Base-by-base conservation (phyloP, 35 echinoderm and acorn worm genomes). In the Acanthaster planci region DNA sequence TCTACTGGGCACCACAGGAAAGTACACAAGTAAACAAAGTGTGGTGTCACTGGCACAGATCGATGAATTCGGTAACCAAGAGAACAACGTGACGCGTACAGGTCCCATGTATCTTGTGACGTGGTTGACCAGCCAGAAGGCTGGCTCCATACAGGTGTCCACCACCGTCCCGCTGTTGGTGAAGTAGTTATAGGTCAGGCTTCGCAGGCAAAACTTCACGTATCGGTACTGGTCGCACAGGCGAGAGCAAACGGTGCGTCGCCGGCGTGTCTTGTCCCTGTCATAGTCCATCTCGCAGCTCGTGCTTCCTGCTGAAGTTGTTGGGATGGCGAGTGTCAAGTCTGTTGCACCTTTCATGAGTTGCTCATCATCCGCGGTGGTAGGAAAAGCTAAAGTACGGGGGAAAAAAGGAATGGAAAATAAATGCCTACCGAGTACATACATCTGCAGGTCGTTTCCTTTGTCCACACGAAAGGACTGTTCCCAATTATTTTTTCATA, bases 151-250 rank as follows among this genome's bases (percentile, higher is more conserved):
- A 30, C 83, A 78, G 32, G 87, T 60, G 50, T 97, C 94, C 14
- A 97, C 16, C 18, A 77, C n/a, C 17, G 36, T 64, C 32, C 50
- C 55, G 21, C 52, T 58, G 54, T 82, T 81, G 10, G 90, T 92
- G 60, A 97, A 93, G 16, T 77, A 84, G 72, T 97, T 97, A 54
- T 92, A 97, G 10, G 83, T 92, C 38, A 97, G 67, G n/a, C 90
- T 89, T 38, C 88, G 55, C 5, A 95, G 29, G 42, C 77, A 84
- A 34, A 95, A 81, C 35, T 76, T 88, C 39, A 89, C 53, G 21
- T 68, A 68, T 7, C 75, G 84, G 64, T 68, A 86, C 2, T 35
- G 50, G 40, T 86, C 84, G 1, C 8, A 36, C 23, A 86, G 1
- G 29, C 44, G 84, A 37, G 30, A 16, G 53, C 67, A 78, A 16